phyloP scores from a whole-genome alignment of 2,797 vertebrate genomes.

The Xiphophorus birchmanni region DNA sequence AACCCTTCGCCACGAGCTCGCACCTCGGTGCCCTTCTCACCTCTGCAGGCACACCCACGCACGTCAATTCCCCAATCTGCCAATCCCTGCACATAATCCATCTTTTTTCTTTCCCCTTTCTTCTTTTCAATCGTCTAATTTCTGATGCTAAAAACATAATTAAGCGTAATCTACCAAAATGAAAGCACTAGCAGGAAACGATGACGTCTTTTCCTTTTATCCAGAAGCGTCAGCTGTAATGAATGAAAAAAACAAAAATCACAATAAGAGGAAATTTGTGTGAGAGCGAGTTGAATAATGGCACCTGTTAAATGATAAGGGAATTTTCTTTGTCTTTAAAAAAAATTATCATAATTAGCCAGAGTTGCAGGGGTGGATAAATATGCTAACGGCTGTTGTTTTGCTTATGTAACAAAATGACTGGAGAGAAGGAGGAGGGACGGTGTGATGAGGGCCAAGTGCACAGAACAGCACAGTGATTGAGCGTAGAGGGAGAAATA shows the following conservation, averaged over 20 bases:
- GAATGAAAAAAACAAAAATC: conserved; percentile 21
- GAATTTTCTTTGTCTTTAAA: conserved; percentile 32
- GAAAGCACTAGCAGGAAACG: conserved; percentile 3
- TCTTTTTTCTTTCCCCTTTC: conserved; percentile 21
- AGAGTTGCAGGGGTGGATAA: conserved; percentile 26
- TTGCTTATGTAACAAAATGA: conserved; percentile 43
- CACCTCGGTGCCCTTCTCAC: conserved; percentile 39
- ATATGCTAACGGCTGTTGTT: conserved; percentile 49
- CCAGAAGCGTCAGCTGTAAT: conserved; percentile 21
- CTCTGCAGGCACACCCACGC: conserved; percentile 32
- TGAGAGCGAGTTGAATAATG: conserved; percentile 31
- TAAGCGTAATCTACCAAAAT: conserved; percentile 38
- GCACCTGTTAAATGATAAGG: conserved; percentile 27
- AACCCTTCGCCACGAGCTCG: conserved; percentile 42
- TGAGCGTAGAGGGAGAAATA: conserved; percentile 50
- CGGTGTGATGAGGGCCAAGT: conserved; percentile 7
- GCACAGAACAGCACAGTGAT: conserved; percentile 54
- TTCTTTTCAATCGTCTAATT: not conserved
- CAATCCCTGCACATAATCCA: conserved; percentile 20
- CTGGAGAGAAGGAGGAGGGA: conserved; percentile 34
- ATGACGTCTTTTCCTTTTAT: not conserved
- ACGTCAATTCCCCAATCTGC: conserved; percentile 22
- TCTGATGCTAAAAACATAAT: conserved; percentile 34
- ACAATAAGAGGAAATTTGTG: conserved; percentile 33
- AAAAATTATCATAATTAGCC: conserved; percentile 45